A percentile compares a stretch with the other conserved stretches of the same genome.
phyloP scores from a whole-genome alignment of 2,113 vertebrate species.

The Nettapus auritus region DNA sequence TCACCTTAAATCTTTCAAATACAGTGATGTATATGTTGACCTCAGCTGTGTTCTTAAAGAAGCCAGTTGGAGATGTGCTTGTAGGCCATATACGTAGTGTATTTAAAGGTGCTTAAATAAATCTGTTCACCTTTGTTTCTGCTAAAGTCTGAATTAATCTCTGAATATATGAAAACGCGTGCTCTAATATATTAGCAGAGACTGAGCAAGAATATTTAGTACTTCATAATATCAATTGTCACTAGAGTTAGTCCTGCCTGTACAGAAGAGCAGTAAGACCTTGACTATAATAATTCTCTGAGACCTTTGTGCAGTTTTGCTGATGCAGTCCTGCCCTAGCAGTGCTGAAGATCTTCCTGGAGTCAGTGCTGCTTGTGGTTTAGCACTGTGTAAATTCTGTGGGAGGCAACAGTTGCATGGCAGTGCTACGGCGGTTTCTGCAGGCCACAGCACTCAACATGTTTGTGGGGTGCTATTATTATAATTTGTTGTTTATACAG shows the following conservation, averaged over 20 bases:
- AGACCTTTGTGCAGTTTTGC: not conserved
- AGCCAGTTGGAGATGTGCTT: not conserved
- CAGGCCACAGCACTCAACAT: not conserved
- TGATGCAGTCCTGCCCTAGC: not conserved
- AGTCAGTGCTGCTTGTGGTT: not conserved
- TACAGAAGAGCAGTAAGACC: not conserved
- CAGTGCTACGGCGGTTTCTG: not conserved
- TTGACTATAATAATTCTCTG: rapidly evolving
- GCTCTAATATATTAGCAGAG: not conserved
- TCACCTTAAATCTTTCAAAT: not conserved
- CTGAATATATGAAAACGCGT: not conserved
- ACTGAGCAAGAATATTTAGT: not conserved
- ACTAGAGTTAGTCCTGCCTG: not conserved
- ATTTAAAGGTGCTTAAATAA: not conserved
- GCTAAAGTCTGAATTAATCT: not conserved
- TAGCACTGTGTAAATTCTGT: not conserved
- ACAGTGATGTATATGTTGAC: not conserved
- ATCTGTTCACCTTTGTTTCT: not conserved
- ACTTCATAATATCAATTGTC: not conserved
- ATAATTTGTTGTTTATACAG: not conserved
- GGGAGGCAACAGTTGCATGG: not conserved
- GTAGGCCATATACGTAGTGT: not conserved
- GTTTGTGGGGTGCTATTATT: not conserved
- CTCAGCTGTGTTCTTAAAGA: not conserved
- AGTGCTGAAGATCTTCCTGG: not conserved